Evolutionary conservation across 1,140 invertebrate genomes (phyloP).

Genomic region (Chlorops oryzae): DNA sequence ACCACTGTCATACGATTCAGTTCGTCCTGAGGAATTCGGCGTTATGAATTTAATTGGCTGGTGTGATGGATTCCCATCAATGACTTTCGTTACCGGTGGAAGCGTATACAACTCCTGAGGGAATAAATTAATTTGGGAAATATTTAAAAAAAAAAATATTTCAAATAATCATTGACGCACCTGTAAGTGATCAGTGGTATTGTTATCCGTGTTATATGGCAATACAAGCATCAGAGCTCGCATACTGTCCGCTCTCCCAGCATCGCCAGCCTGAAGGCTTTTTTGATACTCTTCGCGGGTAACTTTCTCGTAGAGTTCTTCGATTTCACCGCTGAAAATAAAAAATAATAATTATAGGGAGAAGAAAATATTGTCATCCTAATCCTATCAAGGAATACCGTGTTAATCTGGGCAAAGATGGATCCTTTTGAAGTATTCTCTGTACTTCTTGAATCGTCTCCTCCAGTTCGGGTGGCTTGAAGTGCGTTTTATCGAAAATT

Average conservation of each 20-base stretch:
- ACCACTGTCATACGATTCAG: constrained; percentile 20
- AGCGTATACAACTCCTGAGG: constrained; percentile 39
- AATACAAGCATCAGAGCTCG: constrained; percentile 54
- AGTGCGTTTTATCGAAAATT: constrained; percentile 38
- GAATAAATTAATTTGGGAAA: background rate
- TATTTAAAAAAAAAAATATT: background rate
- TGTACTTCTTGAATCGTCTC: constrained; percentile 56
- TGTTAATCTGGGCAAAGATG: constrained; percentile 51
- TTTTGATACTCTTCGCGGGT: constrained; percentile 48
- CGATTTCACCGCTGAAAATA: constrained; percentile 49
- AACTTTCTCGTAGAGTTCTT: constrained; percentile 54
- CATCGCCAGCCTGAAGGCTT: constrained; percentile 41
- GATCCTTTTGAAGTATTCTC: constrained; percentile 50
- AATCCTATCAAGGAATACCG: constrained; percentile 26
- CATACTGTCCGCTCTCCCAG: constrained; percentile 50
- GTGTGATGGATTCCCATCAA: constrained; percentile 36
- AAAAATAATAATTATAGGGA: background rate
- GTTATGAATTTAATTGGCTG: constrained; percentile 39
- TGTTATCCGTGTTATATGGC: constrained; percentile 51
- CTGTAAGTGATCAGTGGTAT: constrained; percentile 43
- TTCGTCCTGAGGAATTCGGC: constrained; percentile 22
- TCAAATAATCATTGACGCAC: constrained; percentile 6
- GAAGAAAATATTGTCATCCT: background rate
- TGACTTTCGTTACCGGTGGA: constrained; percentile 39
- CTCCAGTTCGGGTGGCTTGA: constrained; percentile 37